These are phyloP conservation scores for Chionodraco myersi DNA, from an alignment of 2,113 vertebrate genomes.

Conservation along the genomic window DNA sequence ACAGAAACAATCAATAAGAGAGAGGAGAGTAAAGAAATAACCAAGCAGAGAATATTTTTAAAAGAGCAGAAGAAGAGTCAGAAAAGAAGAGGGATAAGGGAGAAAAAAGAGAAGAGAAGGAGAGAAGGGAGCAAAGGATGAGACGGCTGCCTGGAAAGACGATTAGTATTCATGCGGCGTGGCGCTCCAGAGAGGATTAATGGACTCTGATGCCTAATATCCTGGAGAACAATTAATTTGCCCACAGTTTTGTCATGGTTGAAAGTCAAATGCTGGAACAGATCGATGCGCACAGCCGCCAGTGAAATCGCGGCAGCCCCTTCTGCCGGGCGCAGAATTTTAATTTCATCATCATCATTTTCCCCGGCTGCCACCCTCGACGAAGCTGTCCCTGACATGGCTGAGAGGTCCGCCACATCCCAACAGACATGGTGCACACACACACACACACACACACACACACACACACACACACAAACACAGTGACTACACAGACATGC, in stretches of 20 bases:
- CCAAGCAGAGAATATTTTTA: constrained; percentile 53
- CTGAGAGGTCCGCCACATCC: constrained; percentile 81
- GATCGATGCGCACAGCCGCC: constrained; percentile 96
- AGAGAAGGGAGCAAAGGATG: constrained; percentile 80
- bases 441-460: constrained; percentile 38
- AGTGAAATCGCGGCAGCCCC: constrained; percentile 92
- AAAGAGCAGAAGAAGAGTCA: constrained; percentile 48
- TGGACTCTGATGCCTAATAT: constrained; percentile 99
- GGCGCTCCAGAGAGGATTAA: constrained; percentile 98
- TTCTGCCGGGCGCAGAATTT: constrained; percentile 94
- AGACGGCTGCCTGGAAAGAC: constrained; percentile 85
- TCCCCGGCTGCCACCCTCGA: constrained; percentile 86
- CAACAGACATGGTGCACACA: constrained; percentile 56
- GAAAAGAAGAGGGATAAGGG: constrained; percentile 56
- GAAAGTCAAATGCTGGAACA: constrained; percentile 99
- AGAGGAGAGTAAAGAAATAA: constrained; percentile 50
- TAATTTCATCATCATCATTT: constrained; percentile 95
- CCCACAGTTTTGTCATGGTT: constrained; percentile 99
- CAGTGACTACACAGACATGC: constrained; percentile 33
- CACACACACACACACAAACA: constrained; percentile 36
- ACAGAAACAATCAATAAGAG: constrained; percentile 35
- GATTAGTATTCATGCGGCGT: constrained; percentile 97
- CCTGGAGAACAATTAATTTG: constrained; percentile 99
- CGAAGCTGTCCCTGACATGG: constrained; percentile 85
- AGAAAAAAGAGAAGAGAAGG: constrained; percentile 52